These are phyloP conservation scores for Cyanocitta stelleri DNA, from an alignment of 2,113 vertebrate genomes.

Conservation along the genomic window DNA sequence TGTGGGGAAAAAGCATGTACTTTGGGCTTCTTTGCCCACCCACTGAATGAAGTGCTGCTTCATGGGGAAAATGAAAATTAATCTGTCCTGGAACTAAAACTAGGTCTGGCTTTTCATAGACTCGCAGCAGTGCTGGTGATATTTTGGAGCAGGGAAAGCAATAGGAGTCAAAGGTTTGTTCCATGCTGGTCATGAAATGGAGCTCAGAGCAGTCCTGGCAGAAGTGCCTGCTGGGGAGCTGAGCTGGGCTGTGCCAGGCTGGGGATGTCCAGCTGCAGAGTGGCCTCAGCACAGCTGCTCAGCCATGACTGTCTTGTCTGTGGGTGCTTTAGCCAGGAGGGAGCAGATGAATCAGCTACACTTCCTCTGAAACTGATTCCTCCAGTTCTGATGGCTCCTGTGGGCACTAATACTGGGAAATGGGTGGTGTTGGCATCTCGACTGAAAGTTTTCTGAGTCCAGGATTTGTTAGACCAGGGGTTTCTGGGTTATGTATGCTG, in stretches of 20 bases:
- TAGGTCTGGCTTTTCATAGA: neutral
- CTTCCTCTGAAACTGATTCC: neutral
- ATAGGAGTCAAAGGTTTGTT: neutral
- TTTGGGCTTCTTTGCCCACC: neutral
- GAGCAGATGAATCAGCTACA: neutral
- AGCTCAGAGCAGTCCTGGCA: neutral
- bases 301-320: neutral
- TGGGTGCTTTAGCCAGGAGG: neutral
- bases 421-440: neutral
- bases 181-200: neutral
- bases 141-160: neutral
- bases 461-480: neutral
- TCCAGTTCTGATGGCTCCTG: neutral
- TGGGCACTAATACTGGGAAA: neutral
- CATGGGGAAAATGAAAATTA: neutral
- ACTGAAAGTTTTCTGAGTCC: neutral
- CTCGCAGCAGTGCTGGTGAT: neutral
- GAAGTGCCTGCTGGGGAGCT: neutral
- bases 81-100: neutral
- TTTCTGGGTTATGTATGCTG: rapidly evolving
- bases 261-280: neutral
- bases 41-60: neutral
- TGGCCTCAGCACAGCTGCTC: neutral
- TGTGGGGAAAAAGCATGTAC: neutral
- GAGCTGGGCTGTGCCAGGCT: neutral